phyloP scores from a whole-genome alignment of 1,140 invertebrate genomes.

The Hestina assimilis region DNA sequence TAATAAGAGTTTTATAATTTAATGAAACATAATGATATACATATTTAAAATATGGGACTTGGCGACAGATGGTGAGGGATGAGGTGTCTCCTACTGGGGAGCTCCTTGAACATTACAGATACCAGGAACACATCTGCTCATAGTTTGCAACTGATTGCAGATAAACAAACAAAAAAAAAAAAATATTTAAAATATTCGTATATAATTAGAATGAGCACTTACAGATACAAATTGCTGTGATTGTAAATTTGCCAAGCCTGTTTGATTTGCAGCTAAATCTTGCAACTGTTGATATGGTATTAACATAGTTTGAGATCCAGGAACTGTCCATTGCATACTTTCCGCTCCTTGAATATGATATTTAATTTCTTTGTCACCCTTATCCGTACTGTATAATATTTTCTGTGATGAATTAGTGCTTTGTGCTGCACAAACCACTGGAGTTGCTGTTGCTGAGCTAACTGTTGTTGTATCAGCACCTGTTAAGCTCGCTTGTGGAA shows the following conservation, averaged over 20 bases:
- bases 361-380: slow-evolving; percentile 68
- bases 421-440: slow-evolving; percentile 69
- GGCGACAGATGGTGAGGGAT: no score
- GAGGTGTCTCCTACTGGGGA: no score
- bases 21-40: no score
- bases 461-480: slow-evolving; percentile 64
- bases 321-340: slow-evolving; percentile 69
- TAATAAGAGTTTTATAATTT: no score
- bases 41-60: no score
- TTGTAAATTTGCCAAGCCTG: slow-evolving; percentile 59
- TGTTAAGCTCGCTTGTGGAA: slow-evolving; percentile 64
- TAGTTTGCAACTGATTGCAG: no score
- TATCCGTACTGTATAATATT: slow-evolving; percentile 69
- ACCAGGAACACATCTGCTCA: no score
- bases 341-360: slow-evolving; percentile 70
- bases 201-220: slow-evolving; percentile 32
- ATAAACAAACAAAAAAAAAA: no score
- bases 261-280: slow-evolving; percentile 56
- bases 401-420: slow-evolving; percentile 67
- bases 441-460: slow-evolving; percentile 62
- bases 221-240: slow-evolving; percentile 71
- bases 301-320: slow-evolving; percentile 68
- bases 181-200: no score
- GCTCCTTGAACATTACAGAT: no score
- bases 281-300: slow-evolving; percentile 71